A percentile compares a stretch with the other conserved stretches of the same genome.
phyloP scores from a whole-genome alignment of 2,797 vertebrate species.

The Heliangelus exortis region DNA sequence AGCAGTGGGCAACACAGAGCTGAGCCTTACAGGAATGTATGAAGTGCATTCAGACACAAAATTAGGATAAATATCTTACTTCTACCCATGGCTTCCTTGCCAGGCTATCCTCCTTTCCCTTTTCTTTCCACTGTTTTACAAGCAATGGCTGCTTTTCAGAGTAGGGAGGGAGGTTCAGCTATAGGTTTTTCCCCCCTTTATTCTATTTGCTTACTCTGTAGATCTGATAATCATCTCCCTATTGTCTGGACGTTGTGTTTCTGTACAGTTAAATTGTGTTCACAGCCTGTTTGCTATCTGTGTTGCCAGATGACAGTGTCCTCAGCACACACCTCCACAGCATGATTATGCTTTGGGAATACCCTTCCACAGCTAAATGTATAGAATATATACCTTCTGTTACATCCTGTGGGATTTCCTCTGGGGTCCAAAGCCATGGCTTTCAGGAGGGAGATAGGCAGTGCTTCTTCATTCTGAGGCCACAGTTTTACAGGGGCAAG shows the following conservation, averaged over 20 bases:
- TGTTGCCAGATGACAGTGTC: neutral
- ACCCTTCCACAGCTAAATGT: accelerated
- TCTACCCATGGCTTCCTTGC: neutral
- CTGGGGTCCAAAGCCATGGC: neutral
- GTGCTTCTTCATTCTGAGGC: neutral
- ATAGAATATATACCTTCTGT: neutral
- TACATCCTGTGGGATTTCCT: neutral
- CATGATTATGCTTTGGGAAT: neutral
- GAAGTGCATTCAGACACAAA: neutral
- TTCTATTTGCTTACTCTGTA: neutral
- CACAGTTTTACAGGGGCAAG: accelerated
- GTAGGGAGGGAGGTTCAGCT: neutral
- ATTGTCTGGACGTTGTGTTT: neutral
- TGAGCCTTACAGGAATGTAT: neutral
- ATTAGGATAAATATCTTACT: neutral
- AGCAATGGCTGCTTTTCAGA: neutral
- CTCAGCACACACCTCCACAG: neutral
- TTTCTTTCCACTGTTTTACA: neutral
- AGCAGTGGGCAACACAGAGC: neutral
- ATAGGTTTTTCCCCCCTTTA: neutral
- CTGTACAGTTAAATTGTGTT: neutral
- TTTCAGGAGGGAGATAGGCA: neutral
- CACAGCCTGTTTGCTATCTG: neutral
- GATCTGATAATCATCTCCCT: neutral
- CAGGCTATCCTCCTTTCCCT: neutral